phyloP scores from a whole-genome alignment of 1,140 invertebrate genomes.

The Brachionus manjavacas region DNA sequence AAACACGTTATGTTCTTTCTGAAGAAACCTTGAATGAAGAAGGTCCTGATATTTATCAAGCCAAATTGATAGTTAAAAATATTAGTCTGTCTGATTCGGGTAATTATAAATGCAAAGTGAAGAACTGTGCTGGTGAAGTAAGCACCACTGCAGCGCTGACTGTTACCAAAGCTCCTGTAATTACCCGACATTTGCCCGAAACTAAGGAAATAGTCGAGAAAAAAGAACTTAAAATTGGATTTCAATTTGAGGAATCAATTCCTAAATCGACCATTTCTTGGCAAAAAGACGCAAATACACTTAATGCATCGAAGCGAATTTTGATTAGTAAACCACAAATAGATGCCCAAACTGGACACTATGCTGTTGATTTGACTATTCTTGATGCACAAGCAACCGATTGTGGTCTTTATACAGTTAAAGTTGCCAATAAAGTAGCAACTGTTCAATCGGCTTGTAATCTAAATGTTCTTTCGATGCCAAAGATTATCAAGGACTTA shows the following conservation, averaged over 20 bases:
- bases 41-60: conserved; percentile 8
- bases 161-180: neutral
- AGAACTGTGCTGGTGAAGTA: conserved; percentile 39
- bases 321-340: neutral
- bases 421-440: conserved; percentile 34
- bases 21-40: neutral
- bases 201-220: conserved; percentile 6
- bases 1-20: neutral
- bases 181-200: neutral
- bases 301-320: conserved; percentile 17
- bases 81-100: conserved; percentile 9
- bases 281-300: conserved; percentile 8
- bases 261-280: conserved; percentile 30
- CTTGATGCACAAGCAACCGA: neutral
- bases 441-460: conserved; percentile 1
- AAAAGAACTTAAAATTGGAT: conserved; percentile 3
- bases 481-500: conserved; percentile 23
- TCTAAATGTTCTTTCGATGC: neutral
- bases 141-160: neutral
- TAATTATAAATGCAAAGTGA: conserved; percentile 28
- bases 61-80: conserved; percentile 21
- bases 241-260: conserved; percentile 7
- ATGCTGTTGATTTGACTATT: neutral
- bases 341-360: neutral
- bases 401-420: conserved; percentile 28